These are phyloP conservation scores for Cyanistes caeruleus DNA, from an alignment of 2,113 vertebrate species.

Conservation along the genomic window DNA sequence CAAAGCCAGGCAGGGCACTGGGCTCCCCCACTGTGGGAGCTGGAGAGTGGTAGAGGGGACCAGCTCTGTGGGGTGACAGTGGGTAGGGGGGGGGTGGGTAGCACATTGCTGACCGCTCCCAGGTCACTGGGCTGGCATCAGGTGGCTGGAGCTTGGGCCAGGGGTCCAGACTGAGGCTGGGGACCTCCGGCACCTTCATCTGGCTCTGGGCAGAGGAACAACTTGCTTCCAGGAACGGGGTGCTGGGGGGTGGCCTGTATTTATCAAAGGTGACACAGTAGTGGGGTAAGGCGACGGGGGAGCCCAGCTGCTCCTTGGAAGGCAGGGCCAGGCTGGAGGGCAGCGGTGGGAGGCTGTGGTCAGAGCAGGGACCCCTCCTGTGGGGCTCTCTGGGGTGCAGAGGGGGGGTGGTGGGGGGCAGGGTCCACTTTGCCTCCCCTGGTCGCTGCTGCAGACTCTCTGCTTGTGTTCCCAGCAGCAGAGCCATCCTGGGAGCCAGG, in stretches of 20 bases:
- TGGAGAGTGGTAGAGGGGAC: background rate
- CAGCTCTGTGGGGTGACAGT: background rate
- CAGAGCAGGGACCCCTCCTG: slow-evolving; percentile 40
- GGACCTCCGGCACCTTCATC: background rate
- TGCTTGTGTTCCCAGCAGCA: slow-evolving; percentile 49
- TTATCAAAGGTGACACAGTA: slow-evolving; percentile 57
- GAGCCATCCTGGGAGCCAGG: slow-evolving; percentile 65
- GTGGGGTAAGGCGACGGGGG: background rate
- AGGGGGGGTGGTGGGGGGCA: background rate
- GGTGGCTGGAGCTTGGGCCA: slow-evolving; percentile 69
- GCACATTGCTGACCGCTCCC: slow-evolving; percentile 67
- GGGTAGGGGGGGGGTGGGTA: slow-evolving; percentile 74
- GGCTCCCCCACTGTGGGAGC: background rate
- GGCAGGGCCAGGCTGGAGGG: slow-evolving; percentile 31
- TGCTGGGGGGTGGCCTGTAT: background rate
- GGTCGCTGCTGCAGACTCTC: slow-evolving; percentile 64
- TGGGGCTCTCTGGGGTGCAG: background rate
- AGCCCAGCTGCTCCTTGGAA: slow-evolving; percentile 57
- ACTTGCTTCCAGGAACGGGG: slow-evolving; percentile 64
- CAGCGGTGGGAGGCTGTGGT: slow-evolving; percentile 55
- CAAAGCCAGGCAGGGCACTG: background rate
- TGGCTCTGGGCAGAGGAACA: slow-evolving; percentile 56
- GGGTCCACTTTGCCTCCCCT: slow-evolving; percentile 75
- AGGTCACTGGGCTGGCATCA: slow-evolving; percentile 56
- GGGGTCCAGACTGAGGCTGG: slow-evolving; percentile 52